phyloP scores from a whole-genome alignment of 1,140 invertebrate genomes.

The Euura saliciscinereae region DNA sequence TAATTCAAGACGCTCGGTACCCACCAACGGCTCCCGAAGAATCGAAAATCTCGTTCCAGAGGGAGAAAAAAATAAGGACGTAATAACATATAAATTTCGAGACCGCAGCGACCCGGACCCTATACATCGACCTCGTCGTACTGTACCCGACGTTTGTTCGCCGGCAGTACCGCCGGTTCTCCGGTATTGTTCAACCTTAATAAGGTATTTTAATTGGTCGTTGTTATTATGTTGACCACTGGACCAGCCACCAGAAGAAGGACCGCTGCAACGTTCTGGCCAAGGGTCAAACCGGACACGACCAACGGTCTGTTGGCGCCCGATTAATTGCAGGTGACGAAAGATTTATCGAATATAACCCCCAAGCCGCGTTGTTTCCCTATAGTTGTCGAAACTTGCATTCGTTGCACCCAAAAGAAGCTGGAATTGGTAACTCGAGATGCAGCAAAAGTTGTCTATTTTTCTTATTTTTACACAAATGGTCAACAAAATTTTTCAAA shows the following conservation, averaged over 20 bases:
- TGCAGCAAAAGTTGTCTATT: background rate
- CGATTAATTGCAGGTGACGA: constrained; percentile 45
- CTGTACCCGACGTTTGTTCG: background rate
- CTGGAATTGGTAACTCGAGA: background rate
- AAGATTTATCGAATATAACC: constrained; percentile 40
- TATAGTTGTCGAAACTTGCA: background rate
- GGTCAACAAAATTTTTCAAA: too few relatives aligned
- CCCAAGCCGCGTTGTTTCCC: background rate
- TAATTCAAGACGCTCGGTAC: too few relatives aligned
- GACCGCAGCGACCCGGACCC: background rate
- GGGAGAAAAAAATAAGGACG: too few relatives aligned
- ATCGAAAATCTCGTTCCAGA: too few relatives aligned
- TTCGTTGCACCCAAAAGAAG: background rate
- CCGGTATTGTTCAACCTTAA: constrained; percentile 42
- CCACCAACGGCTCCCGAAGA: too few relatives aligned
- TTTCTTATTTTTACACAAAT: too few relatives aligned
- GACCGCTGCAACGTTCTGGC: constrained; percentile 27
- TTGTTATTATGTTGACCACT: constrained; percentile 37
- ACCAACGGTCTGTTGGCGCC: constrained; percentile 38
- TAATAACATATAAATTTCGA: too few relatives aligned
- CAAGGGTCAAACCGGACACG: constrained; percentile 46
- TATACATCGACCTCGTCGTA: background rate
- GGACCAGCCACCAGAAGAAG: constrained; percentile 26
- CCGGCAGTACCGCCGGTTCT: background rate
- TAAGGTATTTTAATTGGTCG: constrained; percentile 54